Conservation (phyloP, 2,113 vertebrate species). For the Rhinoptilus africanus region DNA sequence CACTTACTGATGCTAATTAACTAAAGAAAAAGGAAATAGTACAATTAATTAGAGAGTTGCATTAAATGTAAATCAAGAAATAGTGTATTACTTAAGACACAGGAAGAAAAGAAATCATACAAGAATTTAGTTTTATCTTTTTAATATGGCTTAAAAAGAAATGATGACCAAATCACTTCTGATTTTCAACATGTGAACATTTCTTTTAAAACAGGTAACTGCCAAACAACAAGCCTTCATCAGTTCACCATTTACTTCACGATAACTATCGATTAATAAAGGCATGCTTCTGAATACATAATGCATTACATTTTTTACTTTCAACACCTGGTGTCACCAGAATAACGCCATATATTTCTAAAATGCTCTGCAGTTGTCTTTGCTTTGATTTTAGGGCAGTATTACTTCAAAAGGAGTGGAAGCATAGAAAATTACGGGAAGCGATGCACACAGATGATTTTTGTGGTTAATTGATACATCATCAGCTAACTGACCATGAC, state of each 20-base stretch:
- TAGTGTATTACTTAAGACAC: background rate
- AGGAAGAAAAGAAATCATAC: background rate
- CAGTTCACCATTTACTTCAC: background rate
- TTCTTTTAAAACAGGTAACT: background rate
- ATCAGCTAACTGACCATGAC: background rate
- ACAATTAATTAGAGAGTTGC: background rate
- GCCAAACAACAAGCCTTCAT: background rate
- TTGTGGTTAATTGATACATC: background rate
- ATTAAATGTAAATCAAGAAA: background rate
- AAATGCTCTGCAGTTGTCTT: background rate
- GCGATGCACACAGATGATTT: background rate
- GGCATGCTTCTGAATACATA: conserved; percentile 12
- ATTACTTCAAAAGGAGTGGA: background rate
- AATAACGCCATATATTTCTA: conserved; percentile 15
- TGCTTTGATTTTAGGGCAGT: background rate
- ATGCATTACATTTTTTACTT: conserved; percentile 59
- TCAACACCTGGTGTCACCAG: conserved; percentile 70
- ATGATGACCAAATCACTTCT: background rate
- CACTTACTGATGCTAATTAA: background rate
- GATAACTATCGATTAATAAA: conserved; percentile 11
- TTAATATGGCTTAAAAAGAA: background rate
- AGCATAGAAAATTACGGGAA: background rate
- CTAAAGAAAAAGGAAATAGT: background rate
- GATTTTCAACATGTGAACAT: background rate
- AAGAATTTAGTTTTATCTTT: background rate